Percentiles rank a stretch among this genome's conserved stretches.
phyloP scores from a whole-genome alignment of 2,113 vertebrate species.

The Passer domesticus region DNA sequence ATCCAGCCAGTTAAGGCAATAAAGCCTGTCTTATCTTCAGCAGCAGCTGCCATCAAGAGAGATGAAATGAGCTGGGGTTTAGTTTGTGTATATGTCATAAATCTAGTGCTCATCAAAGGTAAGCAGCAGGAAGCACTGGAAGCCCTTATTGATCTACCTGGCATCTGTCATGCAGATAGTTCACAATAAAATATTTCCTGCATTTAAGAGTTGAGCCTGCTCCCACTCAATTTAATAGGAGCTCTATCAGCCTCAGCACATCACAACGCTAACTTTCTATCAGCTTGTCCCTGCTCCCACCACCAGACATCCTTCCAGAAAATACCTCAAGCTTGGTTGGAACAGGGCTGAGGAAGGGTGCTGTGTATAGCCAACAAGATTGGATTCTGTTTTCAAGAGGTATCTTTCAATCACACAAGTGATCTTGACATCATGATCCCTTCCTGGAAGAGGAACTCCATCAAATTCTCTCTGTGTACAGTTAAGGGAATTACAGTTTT shows the following conservation, averaged over 20 bases:
- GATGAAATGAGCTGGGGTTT: conserved; percentile 18
- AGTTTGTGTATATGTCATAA: conserved; percentile 26
- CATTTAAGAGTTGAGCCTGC: conserved; percentile 20
- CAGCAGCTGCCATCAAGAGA: conserved; percentile 17
- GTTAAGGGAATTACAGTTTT: background rate
- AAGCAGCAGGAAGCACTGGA: conserved; percentile 34
- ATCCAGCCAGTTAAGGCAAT: conserved; percentile 24
- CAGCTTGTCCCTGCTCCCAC: background rate
- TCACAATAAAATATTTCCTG: conserved; percentile 45
- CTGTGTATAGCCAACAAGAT: background rate
- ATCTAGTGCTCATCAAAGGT: conserved; percentile 46
- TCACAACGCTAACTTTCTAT: background rate
- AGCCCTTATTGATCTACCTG: conserved; percentile 50
- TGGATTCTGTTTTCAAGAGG: conserved; percentile 9
- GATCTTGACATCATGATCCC: background rate
- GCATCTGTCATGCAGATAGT: conserved; percentile 28
- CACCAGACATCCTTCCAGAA: background rate
- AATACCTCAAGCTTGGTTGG: background rate
- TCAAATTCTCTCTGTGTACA: background rate
- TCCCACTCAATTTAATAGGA: conserved; percentile 2
- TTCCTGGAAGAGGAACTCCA: background rate
- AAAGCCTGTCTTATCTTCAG: conserved; percentile 34
- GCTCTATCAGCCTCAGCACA: background rate
- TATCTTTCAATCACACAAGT: background rate
- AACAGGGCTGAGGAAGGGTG: background rate